Percentiles rank a stretch among this genome's conserved stretches.
Conservation (phyloP, 2,888 invertebrate species). For the Cinara cedri region DNA sequence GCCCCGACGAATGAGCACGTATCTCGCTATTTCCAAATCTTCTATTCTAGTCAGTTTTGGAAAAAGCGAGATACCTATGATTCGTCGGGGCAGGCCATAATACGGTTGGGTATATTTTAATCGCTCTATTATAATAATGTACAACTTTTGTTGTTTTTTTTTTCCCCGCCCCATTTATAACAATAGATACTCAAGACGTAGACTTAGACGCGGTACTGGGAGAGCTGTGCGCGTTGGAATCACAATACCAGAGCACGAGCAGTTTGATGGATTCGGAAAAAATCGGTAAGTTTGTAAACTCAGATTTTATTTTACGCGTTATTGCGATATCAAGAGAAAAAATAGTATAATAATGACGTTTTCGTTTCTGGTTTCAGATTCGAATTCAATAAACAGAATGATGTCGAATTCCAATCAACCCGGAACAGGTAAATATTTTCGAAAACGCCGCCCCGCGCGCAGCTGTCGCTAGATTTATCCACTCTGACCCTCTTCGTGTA, state of each 20-base stretch:
- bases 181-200: constrained; percentile 90
- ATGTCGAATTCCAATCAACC: constrained; percentile 46
- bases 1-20: too few relatives aligned
- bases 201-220: constrained; percentile 96
- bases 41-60: too few relatives aligned
- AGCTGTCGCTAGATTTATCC: too few relatives aligned
- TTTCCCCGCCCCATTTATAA: too few relatives aligned
- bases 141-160: background rate
- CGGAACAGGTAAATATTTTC: constrained; percentile 39
- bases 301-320: background rate
- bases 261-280: constrained; percentile 48
- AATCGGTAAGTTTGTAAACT: constrained; percentile 5
- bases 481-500: too few relatives aligned
- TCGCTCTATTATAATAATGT: too few relatives aligned
- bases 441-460: too few relatives aligned
- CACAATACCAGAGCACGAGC: constrained; percentile 67
- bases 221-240: constrained; percentile 91
- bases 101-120: too few relatives aligned
- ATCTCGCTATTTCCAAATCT: too few relatives aligned
- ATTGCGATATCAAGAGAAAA: background rate
- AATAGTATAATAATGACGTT: background rate
- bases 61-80: too few relatives aligned
- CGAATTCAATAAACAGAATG: constrained; percentile 52
- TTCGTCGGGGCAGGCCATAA: too few relatives aligned
- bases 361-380: constrained; percentile 28